Conservation (phyloP, 2,113 vertebrate species). For the Elaphurus davidianus region DNA sequence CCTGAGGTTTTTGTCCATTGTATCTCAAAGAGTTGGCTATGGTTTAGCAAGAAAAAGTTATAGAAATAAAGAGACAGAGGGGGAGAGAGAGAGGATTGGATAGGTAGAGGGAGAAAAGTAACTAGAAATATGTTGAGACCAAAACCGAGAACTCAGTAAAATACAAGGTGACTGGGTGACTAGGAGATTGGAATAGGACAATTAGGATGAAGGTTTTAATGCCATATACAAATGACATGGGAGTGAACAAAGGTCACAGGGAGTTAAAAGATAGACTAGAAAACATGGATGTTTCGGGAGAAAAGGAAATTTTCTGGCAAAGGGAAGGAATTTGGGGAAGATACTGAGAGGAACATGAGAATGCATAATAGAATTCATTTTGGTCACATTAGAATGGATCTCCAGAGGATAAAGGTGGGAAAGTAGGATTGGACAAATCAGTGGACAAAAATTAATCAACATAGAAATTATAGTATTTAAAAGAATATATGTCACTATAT, state of each 20-base stretch:
- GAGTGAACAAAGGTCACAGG: not conserved
- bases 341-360: not conserved
- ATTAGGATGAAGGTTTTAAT: not conserved
- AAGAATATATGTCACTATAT: not conserved
- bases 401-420: not conserved
- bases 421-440: not conserved
- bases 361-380: not conserved
- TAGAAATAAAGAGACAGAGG: not conserved
- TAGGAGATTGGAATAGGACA: not conserved
- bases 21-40: not conserved
- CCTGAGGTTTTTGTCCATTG: not conserved
- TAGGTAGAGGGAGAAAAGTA: not conserved
- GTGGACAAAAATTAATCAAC: not conserved
- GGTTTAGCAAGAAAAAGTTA: not conserved
- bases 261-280: not conserved
- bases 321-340: not conserved
- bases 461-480: not conserved
- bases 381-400: not conserved
- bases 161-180: not conserved
- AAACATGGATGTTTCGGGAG: not conserved
- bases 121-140: not conserved
- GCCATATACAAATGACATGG: not conserved
- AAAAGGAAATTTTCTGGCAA: not conserved
- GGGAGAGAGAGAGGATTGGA: not conserved
- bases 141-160: not conserved